A percentile compares a stretch with the other conserved stretches of the same genome.
phyloP scores from a whole-genome alignment of 2,113 vertebrate species.

The Scortum barcoo region DNA sequence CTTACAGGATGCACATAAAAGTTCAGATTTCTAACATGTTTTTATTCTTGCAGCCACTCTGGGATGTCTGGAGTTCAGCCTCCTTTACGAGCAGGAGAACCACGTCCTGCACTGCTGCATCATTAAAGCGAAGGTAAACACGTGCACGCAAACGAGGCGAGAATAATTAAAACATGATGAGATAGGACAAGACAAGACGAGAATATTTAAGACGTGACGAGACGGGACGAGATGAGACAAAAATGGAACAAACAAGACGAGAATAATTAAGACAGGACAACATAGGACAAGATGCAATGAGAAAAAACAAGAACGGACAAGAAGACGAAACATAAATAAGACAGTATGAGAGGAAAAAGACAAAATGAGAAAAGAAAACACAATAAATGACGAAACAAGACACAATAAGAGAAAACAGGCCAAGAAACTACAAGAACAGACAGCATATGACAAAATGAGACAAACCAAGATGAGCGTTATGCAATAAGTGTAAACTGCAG shows the following conservation, averaged over 20 bases:
- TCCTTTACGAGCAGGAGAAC: conserved; percentile 92
- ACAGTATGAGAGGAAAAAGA: background rate
- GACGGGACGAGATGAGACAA: background rate
- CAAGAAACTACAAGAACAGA: background rate
- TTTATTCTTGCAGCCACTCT: conserved; percentile 87
- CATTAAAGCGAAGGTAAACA: conserved; percentile 89
- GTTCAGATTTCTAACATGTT: conserved; percentile 15
- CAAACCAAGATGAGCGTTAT: background rate
- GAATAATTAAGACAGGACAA: background rate
- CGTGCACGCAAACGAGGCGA: background rate
- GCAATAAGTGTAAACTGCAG: background rate
- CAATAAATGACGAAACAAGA: background rate
- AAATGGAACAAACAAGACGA: background rate
- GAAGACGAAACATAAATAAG: background rate
- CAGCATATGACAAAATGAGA: background rate
- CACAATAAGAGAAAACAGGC: background rate
- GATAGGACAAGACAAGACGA: background rate
- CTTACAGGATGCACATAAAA: background rate
- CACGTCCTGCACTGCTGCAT: conserved; percentile 91
- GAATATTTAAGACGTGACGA: fast-evolving
- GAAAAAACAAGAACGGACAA: background rate
- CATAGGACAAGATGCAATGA: background rate
- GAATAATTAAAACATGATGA: background rate
- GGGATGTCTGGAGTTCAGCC: conserved; percentile 93
- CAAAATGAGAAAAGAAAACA: too few relatives aligned